Conservation (phyloP, 1,140 invertebrate genomes). For the Atopsyche davidsoni region DNA sequence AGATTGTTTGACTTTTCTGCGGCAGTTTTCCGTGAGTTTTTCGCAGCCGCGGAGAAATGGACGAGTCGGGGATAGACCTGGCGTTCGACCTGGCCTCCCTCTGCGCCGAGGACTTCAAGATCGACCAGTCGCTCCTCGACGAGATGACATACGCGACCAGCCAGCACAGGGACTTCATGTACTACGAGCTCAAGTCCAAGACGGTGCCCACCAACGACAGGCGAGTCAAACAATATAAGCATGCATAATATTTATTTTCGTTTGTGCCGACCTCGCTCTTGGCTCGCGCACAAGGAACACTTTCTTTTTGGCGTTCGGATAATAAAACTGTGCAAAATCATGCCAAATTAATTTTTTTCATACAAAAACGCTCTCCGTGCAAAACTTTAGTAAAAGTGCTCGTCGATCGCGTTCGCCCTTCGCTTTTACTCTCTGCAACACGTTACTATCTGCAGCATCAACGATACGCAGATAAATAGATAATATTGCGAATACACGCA, state of each 20-base stretch:
- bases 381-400: no score
- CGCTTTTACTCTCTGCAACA: no score
- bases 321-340: constrained; percentile 11
- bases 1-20: constrained; percentile 26
- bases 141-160: constrained; percentile 39
- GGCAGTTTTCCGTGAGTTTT: constrained; percentile 13
- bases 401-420: no score
- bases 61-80: constrained; percentile 67
- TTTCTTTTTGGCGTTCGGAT: constrained; percentile 27
- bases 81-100: constrained; percentile 63
- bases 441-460: no score
- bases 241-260: constrained; percentile 4
- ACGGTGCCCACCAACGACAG: constrained; percentile 59
- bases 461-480: no score
- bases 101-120: constrained; percentile 50
- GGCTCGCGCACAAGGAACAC: constrained; percentile 22
- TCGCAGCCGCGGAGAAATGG: constrained; percentile 39
- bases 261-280: constrained; percentile 16
- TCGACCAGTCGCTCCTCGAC: constrained; percentile 47
- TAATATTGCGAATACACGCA: no score
- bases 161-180: constrained; percentile 52
- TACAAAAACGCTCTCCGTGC: no score
- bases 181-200: constrained; percentile 61
- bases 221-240: constrained; percentile 50
- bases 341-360: no score